Base-by-base conservation (phyloP, 2,888 invertebrate genomes). In the Dryomyza anilis region DNA sequence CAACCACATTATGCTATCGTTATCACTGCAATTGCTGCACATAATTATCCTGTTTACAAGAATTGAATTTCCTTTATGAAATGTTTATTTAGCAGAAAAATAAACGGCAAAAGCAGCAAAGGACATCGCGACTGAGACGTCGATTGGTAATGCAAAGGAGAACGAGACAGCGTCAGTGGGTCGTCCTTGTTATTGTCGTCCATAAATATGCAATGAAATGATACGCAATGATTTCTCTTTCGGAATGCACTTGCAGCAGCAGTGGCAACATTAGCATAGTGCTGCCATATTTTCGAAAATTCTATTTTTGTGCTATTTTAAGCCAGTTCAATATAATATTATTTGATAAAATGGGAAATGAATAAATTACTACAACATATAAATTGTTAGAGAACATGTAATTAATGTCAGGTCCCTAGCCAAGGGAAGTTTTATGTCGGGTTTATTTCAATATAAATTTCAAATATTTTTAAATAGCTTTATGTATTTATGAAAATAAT, bases 201-300 rank as follows among this genome's bases (percentile, higher is more conserved):
- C 75, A 73, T 77, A 78, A 77, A 77, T 78, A 78, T 69, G 62
- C 70, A 69, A 77, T 72, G 77, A 77, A 78, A 78, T 77, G 75
- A 78, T 71, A 73, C 76, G 76, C 76, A 77, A 78, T 78, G 78
- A 78, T 75, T 75, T 76, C 71, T 74, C 72, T 74, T 72, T 50
- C 60, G 60, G 48, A 12, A 46, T 27, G 19, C 16, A 21, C 12
- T 36, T 14, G 39, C n/a, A 21, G 23, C 27, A 23, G n/a, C n/a
- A n/a, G 36, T 33, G 30, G n/a, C 14, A 21, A 10, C 16, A 12
- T 12, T 30, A 33, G 30, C 16, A 23, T 19, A 7, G 55, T 7
- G 55, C 33, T 55, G 33, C 33, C 36, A 55, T 19, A 55, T n/a
- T 55, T 55, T 8, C 14, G 16, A 25, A 29, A 8, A 23, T 12